Evolutionary conservation across 2,113 vertebrate species (phyloP).

Genomic region (Riparia riparia): DNA sequence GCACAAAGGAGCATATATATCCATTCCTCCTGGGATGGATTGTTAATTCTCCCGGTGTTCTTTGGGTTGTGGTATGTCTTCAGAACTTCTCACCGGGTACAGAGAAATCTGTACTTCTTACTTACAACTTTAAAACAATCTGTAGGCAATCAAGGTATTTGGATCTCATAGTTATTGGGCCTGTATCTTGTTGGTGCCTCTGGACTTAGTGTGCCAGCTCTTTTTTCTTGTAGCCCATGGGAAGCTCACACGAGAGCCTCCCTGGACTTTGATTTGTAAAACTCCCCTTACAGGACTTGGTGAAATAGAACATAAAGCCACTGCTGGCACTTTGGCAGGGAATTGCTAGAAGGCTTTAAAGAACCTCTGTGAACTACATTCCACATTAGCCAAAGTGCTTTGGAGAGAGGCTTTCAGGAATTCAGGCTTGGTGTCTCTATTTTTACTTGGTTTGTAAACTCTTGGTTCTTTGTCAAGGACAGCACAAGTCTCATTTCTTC

Average conservation of each 20-base stretch:
- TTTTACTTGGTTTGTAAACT: not conserved
- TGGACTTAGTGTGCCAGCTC: not conserved
- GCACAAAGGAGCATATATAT: not conserved
- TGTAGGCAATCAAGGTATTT: not conserved
- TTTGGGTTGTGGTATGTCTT: not conserved
- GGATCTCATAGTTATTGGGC: not conserved
- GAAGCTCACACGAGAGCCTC: not conserved
- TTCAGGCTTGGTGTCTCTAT: not conserved
- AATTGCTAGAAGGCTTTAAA: not conserved
- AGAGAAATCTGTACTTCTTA: not conserved
- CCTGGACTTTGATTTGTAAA: not conserved
- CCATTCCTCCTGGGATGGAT: not conserved
- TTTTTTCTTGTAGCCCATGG: not conserved
- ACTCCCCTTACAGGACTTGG: not conserved
- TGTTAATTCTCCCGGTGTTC: not conserved
- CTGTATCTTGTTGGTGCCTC: not conserved
- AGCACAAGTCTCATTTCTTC: not conserved
- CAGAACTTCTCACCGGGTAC: not conserved
- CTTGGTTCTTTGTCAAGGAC: not conserved
- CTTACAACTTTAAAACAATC: not conserved
- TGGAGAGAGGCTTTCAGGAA: not conserved
- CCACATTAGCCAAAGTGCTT: not conserved
- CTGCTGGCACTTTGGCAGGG: not conserved
- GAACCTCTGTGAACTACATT: not conserved
- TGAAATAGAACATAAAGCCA: not conserved